Evolutionary conservation across 2,113 vertebrate genomes (phyloP).

Genomic region (Megalops atlanticus): DNA sequence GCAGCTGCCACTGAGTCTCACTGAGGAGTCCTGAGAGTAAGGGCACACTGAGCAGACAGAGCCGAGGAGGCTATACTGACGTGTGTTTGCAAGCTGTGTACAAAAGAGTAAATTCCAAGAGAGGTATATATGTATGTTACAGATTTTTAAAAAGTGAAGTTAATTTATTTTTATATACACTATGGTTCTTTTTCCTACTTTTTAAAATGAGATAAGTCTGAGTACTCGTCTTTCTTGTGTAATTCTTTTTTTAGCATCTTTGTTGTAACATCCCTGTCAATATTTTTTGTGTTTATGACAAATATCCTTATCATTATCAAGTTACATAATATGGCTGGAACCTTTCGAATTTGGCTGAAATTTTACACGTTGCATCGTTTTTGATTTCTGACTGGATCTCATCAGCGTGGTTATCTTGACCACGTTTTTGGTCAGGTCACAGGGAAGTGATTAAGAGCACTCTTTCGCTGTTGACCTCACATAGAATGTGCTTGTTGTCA

Average conservation of each 20-base stretch:
- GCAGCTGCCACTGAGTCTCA: not conserved
- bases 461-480: not conserved
- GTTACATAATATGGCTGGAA: not conserved
- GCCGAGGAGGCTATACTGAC: not conserved
- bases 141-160: not conserved
- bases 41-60: not conserved
- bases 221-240: not conserved
- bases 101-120: not conserved
- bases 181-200: not conserved
- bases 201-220: not conserved
- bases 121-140: not conserved
- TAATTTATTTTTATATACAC: constrained; percentile 6
- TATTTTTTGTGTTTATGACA: constrained; percentile 20
- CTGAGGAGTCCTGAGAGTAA: not conserved
- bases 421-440: not conserved
- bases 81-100: constrained; percentile 3
- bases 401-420: not conserved
- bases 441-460: not conserved
- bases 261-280: constrained; percentile 17
- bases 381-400: not conserved
- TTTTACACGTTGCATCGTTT: too few species aligned
- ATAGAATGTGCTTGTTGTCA: not conserved
- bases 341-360: not conserved
- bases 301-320: not conserved
- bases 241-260: constrained; percentile 10